These are phyloP conservation scores for Antechinus stuartii DNA, from an alignment of 2,113 vertebrate species.

Conservation along the genomic window DNA sequence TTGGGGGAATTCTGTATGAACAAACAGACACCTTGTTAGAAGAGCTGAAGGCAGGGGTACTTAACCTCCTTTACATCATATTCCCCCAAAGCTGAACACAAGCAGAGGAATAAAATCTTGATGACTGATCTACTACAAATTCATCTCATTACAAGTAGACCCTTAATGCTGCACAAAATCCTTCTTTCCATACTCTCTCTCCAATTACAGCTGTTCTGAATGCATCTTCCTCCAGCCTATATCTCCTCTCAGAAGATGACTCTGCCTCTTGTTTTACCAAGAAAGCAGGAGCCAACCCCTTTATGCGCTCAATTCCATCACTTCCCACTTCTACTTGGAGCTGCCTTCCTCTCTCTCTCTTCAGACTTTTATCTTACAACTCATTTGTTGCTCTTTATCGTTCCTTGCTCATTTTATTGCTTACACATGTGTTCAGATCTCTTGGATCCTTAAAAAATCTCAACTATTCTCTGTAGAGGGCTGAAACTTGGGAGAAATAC, in stretches of 20 bases:
- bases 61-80: not conserved
- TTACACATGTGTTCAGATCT: not conserved
- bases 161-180: not conserved
- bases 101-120: not conserved
- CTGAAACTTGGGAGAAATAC: too few species aligned
- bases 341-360: not conserved
- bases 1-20: not conserved
- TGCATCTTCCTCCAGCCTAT: not conserved
- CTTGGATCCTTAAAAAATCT: not conserved
- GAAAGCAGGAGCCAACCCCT: not conserved
- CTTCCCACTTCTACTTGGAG: not conserved
- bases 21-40: not conserved
- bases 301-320: not conserved
- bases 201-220: not conserved
- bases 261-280: not conserved
- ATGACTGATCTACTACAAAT: not conserved
- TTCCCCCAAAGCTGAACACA: not conserved
- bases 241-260: not conserved
- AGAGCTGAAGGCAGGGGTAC: not conserved
- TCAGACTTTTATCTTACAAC: not conserved
- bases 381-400: not conserved
- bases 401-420: not conserved
- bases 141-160: not conserved
- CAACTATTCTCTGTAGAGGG: not conserved
- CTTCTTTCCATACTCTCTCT: not conserved